Percentiles rank a stretch among this genome's conserved stretches.
phyloP scores from a whole-genome alignment of 2,888 invertebrate genomes.

The Drosophila niveifrons region DNA sequence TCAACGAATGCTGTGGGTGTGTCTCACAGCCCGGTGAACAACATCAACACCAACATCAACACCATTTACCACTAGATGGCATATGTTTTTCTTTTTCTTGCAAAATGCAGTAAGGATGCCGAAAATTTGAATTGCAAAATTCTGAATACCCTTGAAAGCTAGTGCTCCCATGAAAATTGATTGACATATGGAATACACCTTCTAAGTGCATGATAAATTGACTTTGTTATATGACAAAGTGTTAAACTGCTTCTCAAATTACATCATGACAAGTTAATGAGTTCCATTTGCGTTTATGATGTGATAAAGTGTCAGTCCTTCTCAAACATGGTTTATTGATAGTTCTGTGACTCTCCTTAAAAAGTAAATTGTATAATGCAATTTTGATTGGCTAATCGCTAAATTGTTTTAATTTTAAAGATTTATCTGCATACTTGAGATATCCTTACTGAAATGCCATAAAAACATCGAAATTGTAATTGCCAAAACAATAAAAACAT shows the following conservation, averaged over 20 bases:
- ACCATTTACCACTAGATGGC: slow-evolving; percentile 66
- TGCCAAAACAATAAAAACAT: slow-evolving; percentile 12
- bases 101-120: slow-evolving; percentile 37
- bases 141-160: slow-evolving; percentile 10
- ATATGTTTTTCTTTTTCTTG: slow-evolving; percentile 47
- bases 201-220: neutral
- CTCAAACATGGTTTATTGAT: no score
- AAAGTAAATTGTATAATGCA: neutral
- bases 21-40: slow-evolving; percentile 48
- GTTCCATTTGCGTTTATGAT: neutral
- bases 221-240: neutral
- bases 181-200: slow-evolving; percentile 3
- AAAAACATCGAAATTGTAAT: slow-evolving; percentile 21
- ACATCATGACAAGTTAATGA: neutral
- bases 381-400: neutral
- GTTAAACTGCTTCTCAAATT: neutral
- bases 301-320: neutral
- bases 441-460: neutral
- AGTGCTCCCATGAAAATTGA: neutral
- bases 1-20: slow-evolving; percentile 51
- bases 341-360: no score
- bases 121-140: slow-evolving; percentile 24
- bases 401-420: neutral
- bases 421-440: neutral
- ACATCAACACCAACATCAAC: slow-evolving; percentile 53